These are phyloP conservation scores for Drosophila bunnanda DNA, from an alignment of 2,888 invertebrate genomes.

Conservation along the genomic window DNA sequence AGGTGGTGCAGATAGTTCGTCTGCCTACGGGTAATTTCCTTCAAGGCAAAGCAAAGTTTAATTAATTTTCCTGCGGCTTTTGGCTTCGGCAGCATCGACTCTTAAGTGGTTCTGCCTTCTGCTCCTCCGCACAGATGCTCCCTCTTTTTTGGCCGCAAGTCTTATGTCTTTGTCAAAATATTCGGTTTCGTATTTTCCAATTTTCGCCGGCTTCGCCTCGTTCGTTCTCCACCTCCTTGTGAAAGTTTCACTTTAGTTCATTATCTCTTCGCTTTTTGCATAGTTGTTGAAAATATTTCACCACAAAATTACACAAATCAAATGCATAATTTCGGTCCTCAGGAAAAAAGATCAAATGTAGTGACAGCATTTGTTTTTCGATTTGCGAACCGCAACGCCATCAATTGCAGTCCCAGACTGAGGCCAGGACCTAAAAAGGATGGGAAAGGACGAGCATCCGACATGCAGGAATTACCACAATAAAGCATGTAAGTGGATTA, in stretches of 20 bases:
- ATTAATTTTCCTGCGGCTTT: constrained; percentile 59
- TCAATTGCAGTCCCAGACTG: constrained; percentile 29
- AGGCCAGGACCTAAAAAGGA: not conserved
- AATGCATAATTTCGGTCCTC: constrained; percentile 22
- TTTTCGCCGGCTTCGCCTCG: constrained; percentile 23
- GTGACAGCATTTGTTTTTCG: constrained; percentile 46
- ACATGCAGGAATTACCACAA: constrained; percentile 59
- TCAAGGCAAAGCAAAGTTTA: constrained; percentile 47
- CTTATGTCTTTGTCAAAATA: constrained; percentile 42
- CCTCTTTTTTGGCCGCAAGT: constrained; percentile 31
- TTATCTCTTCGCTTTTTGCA: constrained; percentile 9
- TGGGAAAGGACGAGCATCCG: not conserved
- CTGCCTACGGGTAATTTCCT: constrained; percentile 36
- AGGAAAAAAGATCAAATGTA: constrained; percentile 41
- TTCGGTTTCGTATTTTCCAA: constrained; percentile 30
- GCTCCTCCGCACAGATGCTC: constrained; percentile 25
- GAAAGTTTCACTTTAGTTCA: constrained; percentile 16
- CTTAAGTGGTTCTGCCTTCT: constrained; percentile 40
- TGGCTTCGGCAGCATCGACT: constrained; percentile 40
- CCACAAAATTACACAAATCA: constrained; percentile 45
- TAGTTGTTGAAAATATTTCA: constrained; percentile 25
- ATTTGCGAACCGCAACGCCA: constrained; percentile 44
- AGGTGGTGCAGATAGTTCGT: not conserved
- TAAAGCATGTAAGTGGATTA: constrained; percentile 69
- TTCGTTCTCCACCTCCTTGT: not conserved